A percentile compares a stretch with the other conserved stretches of the same genome.
These are phyloP conservation scores for Drosophila anomelani DNA, from an alignment of 2,888 invertebrate species.

Conservation along the genomic window DNA sequence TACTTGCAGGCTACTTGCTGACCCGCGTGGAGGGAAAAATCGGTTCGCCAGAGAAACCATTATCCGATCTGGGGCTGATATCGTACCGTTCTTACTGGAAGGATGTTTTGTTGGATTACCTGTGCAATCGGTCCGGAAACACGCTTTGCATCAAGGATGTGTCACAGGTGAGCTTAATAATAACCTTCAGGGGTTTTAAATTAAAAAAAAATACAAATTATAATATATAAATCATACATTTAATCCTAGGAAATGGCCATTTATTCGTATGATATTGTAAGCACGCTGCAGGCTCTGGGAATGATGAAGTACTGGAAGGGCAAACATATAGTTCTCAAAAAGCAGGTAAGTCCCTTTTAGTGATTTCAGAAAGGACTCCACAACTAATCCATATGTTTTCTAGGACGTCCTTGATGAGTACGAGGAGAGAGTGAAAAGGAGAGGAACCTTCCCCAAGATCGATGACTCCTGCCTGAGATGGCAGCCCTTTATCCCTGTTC, in stretches of 20 bases:
- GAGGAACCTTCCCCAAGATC: slow-evolving; percentile 93
- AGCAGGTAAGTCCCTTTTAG: slow-evolving; percentile 88
- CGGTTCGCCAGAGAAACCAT: slow-evolving; percentile 99
- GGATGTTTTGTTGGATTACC: slow-evolving; percentile 95
- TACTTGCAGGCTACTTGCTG: slow-evolving; percentile 93
- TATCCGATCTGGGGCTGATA: slow-evolving; percentile 98
- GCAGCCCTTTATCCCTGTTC: slow-evolving; percentile 90
- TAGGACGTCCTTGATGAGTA: slow-evolving; percentile 97
- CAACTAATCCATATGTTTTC: background rate
- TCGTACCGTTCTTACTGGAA: slow-evolving; percentile 99
- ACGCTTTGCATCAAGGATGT: slow-evolving; percentile 96
- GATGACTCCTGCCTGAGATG: slow-evolving; percentile 95
- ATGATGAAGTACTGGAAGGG: slow-evolving; percentile 99
- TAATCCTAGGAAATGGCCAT: slow-evolving; percentile 93
- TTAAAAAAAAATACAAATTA: background rate
- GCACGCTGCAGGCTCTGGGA: slow-evolving; percentile 97
- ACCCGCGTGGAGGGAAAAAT: slow-evolving; percentile 98
- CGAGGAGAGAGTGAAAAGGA: slow-evolving; percentile 91
- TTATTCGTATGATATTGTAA: slow-evolving; percentile 98
- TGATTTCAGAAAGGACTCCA: background rate
- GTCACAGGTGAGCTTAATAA: slow-evolving; percentile 84
- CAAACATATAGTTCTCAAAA: slow-evolving; percentile 97
- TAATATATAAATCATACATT: background rate
- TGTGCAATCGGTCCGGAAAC: slow-evolving; percentile 94
- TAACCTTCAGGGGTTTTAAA: background rate